Percentiles rank a stretch among this genome's conserved stretches.
These are phyloP conservation scores for Aproaerema taeniolella DNA, from an alignment of 2,888 invertebrate genomes.

Conservation along the genomic window DNA sequence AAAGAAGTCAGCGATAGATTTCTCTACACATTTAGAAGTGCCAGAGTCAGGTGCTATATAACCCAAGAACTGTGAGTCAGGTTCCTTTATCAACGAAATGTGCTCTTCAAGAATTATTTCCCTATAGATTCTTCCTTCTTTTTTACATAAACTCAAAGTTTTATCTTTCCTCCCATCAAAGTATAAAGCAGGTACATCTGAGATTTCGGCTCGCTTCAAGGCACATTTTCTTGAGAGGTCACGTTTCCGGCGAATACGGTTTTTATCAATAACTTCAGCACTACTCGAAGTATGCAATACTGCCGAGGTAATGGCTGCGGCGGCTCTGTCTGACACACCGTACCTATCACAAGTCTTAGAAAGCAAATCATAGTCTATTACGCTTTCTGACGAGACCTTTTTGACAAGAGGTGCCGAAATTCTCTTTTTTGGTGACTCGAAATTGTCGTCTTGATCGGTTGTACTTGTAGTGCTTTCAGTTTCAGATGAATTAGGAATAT, in stretches of 20 bases:
- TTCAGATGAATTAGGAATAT: slow-evolving; percentile 1
- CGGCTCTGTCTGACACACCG: slow-evolving; percentile 16
- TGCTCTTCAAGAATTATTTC: slow-evolving; percentile 8
- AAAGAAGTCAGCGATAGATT: neutral
- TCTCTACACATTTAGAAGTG: slow-evolving; percentile 8
- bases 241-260: neutral
- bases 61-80: slow-evolving; percentile 9
- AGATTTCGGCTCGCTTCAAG: neutral
- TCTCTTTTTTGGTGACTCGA: neutral
- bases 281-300: slow-evolving; percentile 13
- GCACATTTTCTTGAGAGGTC: neutral
- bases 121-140: neutral
- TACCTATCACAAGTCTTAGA: slow-evolving; percentile 17
- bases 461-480: slow-evolving; percentile 3
- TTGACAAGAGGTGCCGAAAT: neutral
- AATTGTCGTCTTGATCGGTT: neutral
- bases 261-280: neutral
- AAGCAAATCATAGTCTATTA: slow-evolving; percentile 8
- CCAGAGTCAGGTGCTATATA: slow-evolving; percentile 11
- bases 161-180: slow-evolving; percentile 2
- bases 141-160: neutral
- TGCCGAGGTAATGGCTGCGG: slow-evolving; percentile 16
- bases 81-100: slow-evolving; percentile 15
- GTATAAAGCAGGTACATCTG: neutral
- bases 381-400: neutral